phyloP scores from a whole-genome alignment of 2,113 vertebrate species.

The Onychostoma macrolepis region DNA sequence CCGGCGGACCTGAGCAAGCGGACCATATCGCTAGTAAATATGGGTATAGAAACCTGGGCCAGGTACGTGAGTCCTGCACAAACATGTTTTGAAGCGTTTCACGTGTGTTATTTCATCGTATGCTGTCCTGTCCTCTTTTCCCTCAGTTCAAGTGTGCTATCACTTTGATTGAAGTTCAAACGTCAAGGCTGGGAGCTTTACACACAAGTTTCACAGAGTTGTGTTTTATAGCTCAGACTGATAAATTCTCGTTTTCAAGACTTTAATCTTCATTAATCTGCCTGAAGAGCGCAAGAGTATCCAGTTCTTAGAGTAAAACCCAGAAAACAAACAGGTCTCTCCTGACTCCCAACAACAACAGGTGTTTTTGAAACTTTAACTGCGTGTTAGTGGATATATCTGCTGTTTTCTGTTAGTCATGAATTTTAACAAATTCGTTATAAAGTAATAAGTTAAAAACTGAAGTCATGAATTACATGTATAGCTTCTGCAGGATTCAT shows the following conservation, averaged over 20 bases:
- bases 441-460: neutral
- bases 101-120: neutral
- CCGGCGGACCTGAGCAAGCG: conserved; percentile 87
- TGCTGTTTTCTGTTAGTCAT: neutral
- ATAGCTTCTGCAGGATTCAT: neutral
- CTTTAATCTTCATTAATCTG: neutral
- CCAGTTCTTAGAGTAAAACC: neutral
- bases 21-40: conserved; percentile 92
- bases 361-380: conserved; percentile 13
- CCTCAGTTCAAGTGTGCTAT: neutral
- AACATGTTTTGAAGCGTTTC: neutral
- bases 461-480: neutral
- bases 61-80: conserved; percentile 78
- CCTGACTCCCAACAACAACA: conserved; percentile 32
- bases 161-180: conserved; percentile 50
- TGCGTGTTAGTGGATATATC: neutral
- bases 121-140: neutral
- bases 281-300: neutral
- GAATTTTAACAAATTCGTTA: neutral
- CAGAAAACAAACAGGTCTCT: neutral
- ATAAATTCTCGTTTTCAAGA: neutral
- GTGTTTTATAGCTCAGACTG: neutral
- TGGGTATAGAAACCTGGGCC: conserved; percentile 95
- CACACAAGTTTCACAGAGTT: conserved; percentile 29
- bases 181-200: conserved; percentile 43